These are phyloP conservation scores for Carduelis carduelis DNA, from an alignment of 2,797 vertebrate genomes.

Conservation along the genomic window DNA sequence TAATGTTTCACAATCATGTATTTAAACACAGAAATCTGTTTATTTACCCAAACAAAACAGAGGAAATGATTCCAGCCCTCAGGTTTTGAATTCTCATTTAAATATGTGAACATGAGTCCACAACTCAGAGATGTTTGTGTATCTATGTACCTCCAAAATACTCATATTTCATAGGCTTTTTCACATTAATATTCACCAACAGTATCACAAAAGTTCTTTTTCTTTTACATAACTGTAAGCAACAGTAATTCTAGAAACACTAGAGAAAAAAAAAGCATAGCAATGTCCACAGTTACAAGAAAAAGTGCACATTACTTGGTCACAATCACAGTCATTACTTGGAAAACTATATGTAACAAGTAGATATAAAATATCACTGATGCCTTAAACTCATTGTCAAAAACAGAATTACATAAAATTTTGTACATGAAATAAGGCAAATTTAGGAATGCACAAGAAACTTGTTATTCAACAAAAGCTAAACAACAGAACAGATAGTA, in stretches of 20 bases:
- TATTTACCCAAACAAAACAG: conserved; percentile 86
- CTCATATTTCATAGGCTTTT: conserved; percentile 84
- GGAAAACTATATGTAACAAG: conserved; percentile 85
- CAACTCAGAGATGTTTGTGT: conserved; percentile 79
- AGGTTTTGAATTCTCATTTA: conserved; percentile 78
- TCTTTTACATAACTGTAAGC: conserved; percentile 81
- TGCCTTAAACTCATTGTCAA: conserved; percentile 82
- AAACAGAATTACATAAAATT: conserved; percentile 78
- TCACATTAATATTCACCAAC: conserved; percentile 87
- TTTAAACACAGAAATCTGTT: conserved; percentile 85
- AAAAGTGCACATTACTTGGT: conserved; percentile 87
- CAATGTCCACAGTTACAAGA: conserved; percentile 86
- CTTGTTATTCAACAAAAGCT: conserved; percentile 78
- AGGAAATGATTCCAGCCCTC: conserved; percentile 83
- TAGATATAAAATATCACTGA: conserved; percentile 82
- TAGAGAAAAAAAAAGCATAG: conserved; percentile 84
- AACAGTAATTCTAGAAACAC: conserved; percentile 87
- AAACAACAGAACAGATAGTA: conserved; percentile 77
- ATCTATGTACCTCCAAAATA: conserved; percentile 84
- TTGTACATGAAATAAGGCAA: conserved; percentile 87
- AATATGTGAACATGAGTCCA: conserved; percentile 80
- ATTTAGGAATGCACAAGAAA: conserved; percentile 84
- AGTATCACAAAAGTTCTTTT: conserved; percentile 85
- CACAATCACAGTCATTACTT: conserved; percentile 89
- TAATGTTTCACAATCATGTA: conserved; percentile 66